Evolutionary conservation across 1,140 invertebrate species (phyloP).

Genomic region (Temnothorax curvispinosus): DNA sequence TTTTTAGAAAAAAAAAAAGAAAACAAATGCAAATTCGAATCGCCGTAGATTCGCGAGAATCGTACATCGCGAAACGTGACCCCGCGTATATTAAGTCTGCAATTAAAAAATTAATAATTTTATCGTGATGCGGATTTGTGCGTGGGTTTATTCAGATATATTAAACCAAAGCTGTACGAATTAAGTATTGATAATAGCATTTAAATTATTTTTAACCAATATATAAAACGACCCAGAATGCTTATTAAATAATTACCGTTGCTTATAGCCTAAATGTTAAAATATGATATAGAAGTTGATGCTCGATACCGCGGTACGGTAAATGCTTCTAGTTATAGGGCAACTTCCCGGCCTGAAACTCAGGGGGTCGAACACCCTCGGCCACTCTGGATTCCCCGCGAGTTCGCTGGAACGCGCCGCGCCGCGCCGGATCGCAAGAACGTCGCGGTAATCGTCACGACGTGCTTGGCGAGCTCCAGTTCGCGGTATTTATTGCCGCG

Average conservation of each 20-base stretch:
- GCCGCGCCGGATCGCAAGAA: conserved; percentile 10
- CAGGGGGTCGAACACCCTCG: background rate
- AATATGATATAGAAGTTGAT: background rate
- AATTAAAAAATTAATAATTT: conserved; percentile 38
- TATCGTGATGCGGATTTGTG: background rate
- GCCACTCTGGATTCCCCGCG: conserved; percentile 10
- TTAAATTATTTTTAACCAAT: background rate
- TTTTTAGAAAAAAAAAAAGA: background rate
- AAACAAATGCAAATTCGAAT: conserved; percentile 54
- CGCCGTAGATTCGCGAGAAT: conserved; percentile 35
- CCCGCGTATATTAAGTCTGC: conserved; percentile 28
- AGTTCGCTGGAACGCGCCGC: background rate
- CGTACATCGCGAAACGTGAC: background rate
- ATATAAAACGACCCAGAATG: background rate
- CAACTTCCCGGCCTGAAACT: conserved; percentile 9
- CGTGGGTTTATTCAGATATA: background rate
- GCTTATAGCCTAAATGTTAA: background rate
- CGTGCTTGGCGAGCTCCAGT: conserved; percentile 22
- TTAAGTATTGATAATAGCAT: background rate
- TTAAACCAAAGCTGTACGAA: background rate
- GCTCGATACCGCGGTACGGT: background rate
- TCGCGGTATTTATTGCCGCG: conserved; percentile 35
- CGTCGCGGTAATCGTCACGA: conserved; percentile 37
- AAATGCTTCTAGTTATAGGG: background rate
- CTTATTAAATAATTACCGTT: background rate